Evolutionary conservation across 1,140 invertebrate genomes (phyloP), one percentile per base, ranked within the genome.

Genomic region (Hypothenemus hampei): DNA sequence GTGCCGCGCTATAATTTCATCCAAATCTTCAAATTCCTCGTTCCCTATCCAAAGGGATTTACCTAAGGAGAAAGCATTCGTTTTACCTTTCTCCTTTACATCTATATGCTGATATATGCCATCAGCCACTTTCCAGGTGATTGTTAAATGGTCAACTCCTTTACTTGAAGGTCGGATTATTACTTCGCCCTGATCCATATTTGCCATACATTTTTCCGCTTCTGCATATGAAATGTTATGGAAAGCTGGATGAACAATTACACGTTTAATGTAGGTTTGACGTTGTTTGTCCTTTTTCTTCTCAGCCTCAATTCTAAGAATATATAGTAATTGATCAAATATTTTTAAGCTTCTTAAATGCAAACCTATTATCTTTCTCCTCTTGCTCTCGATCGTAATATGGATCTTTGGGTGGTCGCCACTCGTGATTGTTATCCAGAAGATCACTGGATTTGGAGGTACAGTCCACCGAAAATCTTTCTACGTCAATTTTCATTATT

Each of bases 51-150:
- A 88, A 0, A 99, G 73, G 36, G 85, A 85, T 59, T 85, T 82
- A 19, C 97, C 97, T 15, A 99, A 73, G 35, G 93, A 95, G 68
- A 98, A 99, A 0, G 87, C 86, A 70, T 99, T 98, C 65, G 93
- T 89, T 76, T 99, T 99, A 7, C 93, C 92, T 70, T 97, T 87
- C 74, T 99, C 97, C 19, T 83, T 75, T 0, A 99, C 85, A 69
- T 97, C 93, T 46, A 99, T 93, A 69, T 99, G 95, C 70, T 98
- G 93, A 68, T 90, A 91, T 52, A 99, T 88, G 11, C 85, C 85
- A 40, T 97, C 91, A 3, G 88, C 80, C 0, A 99, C 94, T 73
- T 99, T 99, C 97, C 96, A 99, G 0, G 96, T 98, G 0, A 97
- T 90, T 0, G 96, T 98, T 36, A 99, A 73, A 72, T 98, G 94